Percentiles rank a stretch among this genome's conserved stretches.
These are phyloP conservation scores for Sebastolobus alascanus DNA, from an alignment of 2,797 vertebrate species.

Conservation along the genomic window DNA sequence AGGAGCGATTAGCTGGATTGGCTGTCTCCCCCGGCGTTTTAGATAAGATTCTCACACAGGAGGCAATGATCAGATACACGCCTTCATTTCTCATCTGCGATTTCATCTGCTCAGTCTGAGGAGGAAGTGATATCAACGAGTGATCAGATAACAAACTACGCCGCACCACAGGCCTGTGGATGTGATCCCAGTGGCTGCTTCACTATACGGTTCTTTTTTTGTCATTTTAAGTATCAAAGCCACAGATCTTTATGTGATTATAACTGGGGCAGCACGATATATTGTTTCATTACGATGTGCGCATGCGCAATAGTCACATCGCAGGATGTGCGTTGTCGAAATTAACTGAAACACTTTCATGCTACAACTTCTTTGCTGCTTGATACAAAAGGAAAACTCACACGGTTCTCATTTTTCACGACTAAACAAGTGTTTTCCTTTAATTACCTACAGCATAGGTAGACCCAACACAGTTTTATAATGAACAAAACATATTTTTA, in stretches of 20 bases:
- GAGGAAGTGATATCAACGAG: slow-evolving; percentile 25
- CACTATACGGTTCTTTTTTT: not conserved
- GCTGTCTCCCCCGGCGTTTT: slow-evolving; percentile 50
- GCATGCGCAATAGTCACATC: no score
- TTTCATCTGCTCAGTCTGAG: slow-evolving; percentile 51
- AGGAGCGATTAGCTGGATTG: slow-evolving; percentile 64
- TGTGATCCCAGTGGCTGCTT: not conserved
- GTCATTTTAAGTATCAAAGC: not conserved
- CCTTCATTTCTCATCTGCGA: slow-evolving; percentile 48
- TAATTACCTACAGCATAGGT: no score
- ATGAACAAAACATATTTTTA: no score
- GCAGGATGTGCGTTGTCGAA: no score
- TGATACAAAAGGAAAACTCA: not conserved
- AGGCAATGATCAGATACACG: slow-evolving; percentile 55
- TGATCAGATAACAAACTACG: slow-evolving; percentile 52
- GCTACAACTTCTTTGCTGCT: not conserved
- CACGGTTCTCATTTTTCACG: not conserved
- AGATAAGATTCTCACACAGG: slow-evolving; percentile 63
- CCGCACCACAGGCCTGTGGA: slow-evolving; percentile 2
- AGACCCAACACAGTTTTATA: no score
- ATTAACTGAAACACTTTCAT: not conserved
- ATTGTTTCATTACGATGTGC: not conserved
- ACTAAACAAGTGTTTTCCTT: not conserved
- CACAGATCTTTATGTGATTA: not conserved
- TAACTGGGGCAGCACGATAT: not conserved